A percentile compares a stretch with the other conserved stretches of the same genome.
Conservation (phyloP, 2,113 vertebrate genomes). For the Rhynchopsitta pachyrhyncha region DNA sequence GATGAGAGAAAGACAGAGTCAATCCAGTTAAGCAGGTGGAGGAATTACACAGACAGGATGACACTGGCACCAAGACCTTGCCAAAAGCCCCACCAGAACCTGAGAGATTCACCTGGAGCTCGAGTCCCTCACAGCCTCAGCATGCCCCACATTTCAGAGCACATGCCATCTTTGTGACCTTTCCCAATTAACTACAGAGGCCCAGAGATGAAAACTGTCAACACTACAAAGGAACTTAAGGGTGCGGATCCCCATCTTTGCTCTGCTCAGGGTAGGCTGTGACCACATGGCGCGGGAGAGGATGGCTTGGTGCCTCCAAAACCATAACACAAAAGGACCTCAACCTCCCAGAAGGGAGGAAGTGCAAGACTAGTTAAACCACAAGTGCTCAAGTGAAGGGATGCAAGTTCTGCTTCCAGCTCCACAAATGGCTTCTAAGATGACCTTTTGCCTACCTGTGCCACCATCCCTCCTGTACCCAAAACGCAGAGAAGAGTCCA, state of each 20-base stretch:
- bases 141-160: not conserved
- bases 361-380: not conserved
- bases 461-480: not conserved
- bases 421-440: not conserved
- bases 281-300: not conserved
- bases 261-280: not conserved
- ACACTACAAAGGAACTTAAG: not conserved
- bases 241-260: not conserved
- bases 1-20: not conserved
- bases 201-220: not conserved
- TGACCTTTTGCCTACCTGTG: not conserved
- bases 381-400: not conserved
- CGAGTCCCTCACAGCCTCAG: not conserved
- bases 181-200: not conserved
- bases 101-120: not conserved
- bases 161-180: not conserved
- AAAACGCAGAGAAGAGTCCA: not conserved
- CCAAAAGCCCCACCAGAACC: not conserved
- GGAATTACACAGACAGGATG: not conserved
- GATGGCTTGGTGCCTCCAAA: not conserved
- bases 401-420: not conserved
- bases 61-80: not conserved
- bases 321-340: not conserved
- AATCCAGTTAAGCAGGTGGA: not conserved
- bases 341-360: not conserved